These are phyloP conservation scores for Diacarnus erythraeanus DNA, from an alignment of 37 sponge, comb jelly and placozoan genomes.

Conservation along the genomic window DNA sequence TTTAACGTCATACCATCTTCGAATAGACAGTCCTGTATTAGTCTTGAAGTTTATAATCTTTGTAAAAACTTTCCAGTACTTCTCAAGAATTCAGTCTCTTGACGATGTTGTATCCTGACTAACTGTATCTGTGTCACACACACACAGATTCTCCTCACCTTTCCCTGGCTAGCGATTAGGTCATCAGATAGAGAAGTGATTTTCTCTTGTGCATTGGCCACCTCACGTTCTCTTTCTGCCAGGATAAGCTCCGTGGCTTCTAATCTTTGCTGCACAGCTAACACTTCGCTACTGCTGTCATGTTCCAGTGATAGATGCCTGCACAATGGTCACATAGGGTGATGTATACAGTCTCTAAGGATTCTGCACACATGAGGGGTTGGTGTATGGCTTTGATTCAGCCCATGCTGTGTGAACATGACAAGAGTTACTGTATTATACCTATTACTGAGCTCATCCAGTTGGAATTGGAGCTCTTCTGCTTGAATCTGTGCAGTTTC, in stretches of 20 bases:
- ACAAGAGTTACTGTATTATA: too few species aligned
- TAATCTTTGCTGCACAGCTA: conserved; percentile 22
- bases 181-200: conserved; percentile 34
- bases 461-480: conserved; percentile 46
- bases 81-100: too few species aligned
- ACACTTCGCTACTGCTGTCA: conserved; percentile 7
- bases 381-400: too few species aligned
- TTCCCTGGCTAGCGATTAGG: conserved; percentile 34
- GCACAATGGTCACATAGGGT: neutral
- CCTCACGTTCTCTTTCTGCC: conserved; percentile 38
- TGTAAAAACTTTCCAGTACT: too few species aligned
- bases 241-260: conserved; percentile 27
- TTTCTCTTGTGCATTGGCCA: conserved; percentile 37
- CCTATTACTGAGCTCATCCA: conserved; percentile 42
- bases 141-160: conserved; percentile 11
- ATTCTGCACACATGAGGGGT: neutral
- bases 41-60: neutral
- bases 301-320: conserved; percentile 30
- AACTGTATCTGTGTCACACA: neutral
- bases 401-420: too few species aligned
- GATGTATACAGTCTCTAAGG: neutral
- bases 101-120: neutral
- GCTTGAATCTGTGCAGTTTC: conserved; percentile 16
- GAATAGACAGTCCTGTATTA: neutral
- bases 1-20: neutral